Percentiles rank a stretch among this genome's conserved stretches.
phyloP scores from a whole-genome alignment of 2,888 invertebrate species.

The Ophion obscuratus region DNA sequence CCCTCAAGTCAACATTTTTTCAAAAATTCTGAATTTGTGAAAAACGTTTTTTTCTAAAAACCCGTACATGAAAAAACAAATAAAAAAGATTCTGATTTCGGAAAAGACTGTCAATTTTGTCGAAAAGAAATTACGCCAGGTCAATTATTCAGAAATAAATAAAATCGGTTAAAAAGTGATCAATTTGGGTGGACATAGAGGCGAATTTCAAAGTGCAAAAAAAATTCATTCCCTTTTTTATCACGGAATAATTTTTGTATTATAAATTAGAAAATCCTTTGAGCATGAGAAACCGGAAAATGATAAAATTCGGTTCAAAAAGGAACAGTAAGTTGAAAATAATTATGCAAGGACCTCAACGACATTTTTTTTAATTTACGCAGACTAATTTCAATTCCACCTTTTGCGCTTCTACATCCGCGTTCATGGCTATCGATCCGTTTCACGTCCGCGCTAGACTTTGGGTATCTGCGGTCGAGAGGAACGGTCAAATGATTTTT shows the following conservation, averaged over 20 bases:
- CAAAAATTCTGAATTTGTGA: too few relatives aligned
- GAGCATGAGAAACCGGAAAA: neutral
- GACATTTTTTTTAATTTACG: neutral
- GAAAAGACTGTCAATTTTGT: too few relatives aligned
- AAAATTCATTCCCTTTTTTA: too few relatives aligned
- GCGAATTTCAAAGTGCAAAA: too few relatives aligned
- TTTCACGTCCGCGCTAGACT: neutral
- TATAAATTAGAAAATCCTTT: neutral
- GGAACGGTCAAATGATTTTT: constrained; percentile 19
- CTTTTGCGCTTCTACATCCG: neutral
- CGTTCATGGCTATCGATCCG: neutral
- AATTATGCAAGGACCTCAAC: neutral
- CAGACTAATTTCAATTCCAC: neutral
- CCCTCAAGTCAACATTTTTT: too few relatives aligned
- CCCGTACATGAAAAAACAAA: too few relatives aligned
- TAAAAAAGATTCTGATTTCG: too few relatives aligned
- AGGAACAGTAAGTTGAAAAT: neutral
- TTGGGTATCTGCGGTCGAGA: neutral
- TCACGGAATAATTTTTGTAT: neutral
- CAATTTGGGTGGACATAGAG: too few relatives aligned
- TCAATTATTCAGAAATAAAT: too few relatives aligned
- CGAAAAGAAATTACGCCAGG: too few relatives aligned
- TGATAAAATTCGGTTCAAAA: neutral
- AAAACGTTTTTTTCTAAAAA: too few relatives aligned
- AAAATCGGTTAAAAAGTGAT: too few relatives aligned